Evolutionary conservation across 2,888 invertebrate genomes (phyloP).

Genomic region (Chirona hameri): DNA sequence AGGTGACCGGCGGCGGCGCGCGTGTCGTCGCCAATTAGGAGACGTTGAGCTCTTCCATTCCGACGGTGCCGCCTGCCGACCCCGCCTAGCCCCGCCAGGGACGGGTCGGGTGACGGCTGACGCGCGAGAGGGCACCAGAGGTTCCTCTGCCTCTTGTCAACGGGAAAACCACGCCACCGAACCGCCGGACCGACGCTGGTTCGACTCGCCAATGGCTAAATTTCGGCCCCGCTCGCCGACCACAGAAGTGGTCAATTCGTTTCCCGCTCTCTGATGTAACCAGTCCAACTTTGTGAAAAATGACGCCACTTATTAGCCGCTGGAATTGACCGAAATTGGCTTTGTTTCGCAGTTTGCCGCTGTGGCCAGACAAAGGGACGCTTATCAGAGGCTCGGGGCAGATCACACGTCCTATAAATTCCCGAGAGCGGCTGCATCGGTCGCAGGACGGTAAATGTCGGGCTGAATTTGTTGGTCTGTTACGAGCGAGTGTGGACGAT

Average conservation of each 20-base stretch:
- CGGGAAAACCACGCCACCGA: no score
- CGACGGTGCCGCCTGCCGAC: no score
- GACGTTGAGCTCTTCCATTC: not conserved
- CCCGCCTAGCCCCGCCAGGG: no score
- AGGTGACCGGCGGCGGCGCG: not conserved
- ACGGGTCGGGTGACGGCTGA: no score
- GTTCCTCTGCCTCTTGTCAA: no score
- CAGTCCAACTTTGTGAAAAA: not conserved
- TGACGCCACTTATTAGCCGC: conserved; percentile 2
- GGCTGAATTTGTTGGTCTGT: no score
- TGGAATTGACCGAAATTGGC: not conserved
- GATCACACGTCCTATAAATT: conserved; percentile 3
- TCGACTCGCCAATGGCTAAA: no score
- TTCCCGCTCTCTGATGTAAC: not conserved
- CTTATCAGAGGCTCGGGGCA: not conserved
- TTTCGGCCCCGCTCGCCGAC: no score
- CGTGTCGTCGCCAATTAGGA: not conserved
- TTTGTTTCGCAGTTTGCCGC: not conserved
- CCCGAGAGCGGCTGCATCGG: not conserved
- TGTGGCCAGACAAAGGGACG: not conserved
- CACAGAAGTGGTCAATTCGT: not conserved
- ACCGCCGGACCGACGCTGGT: no score
- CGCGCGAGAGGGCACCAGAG: no score
- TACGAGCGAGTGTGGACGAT: no score
- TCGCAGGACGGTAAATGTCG: no score